phyloP scores from a whole-genome alignment of 2,797 vertebrate genomes.

The Huso huso region DNA sequence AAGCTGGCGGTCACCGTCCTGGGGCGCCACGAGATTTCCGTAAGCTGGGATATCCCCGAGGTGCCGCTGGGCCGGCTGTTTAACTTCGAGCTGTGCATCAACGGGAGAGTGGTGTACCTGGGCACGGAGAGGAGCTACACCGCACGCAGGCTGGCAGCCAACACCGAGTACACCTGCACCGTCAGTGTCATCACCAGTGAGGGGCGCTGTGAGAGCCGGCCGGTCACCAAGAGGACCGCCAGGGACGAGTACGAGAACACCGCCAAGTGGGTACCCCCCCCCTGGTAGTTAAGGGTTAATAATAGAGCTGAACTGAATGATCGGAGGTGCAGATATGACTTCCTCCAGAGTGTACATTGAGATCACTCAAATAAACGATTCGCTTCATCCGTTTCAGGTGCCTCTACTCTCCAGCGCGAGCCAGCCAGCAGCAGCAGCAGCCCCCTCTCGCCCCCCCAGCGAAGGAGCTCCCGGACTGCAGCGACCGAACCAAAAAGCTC shows the following conservation, averaged over 20 bases:
- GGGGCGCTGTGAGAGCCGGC: conserved; percentile 37
- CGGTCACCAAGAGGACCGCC: conserved; percentile 37
- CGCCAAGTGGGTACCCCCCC: conserved; percentile 24
- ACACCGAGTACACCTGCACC: conserved; percentile 37
- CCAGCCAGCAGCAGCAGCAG: conserved; percentile 8
- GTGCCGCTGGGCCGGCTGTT: conserved; percentile 36
- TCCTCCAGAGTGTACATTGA: background rate
- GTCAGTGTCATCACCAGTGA: conserved; percentile 43
- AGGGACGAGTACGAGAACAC: conserved; percentile 31
- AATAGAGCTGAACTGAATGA: background rate
- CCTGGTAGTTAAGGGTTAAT: background rate
- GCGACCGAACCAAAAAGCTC: conserved; percentile 16
- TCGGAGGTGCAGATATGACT: too few relatives aligned
- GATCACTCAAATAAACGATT: too few relatives aligned
- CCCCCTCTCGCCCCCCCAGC: conserved; percentile 3
- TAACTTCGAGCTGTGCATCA: conserved; percentile 44
- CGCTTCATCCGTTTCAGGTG: conserved; percentile 14
- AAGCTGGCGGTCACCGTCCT: conserved; percentile 29
- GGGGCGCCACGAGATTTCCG: conserved; percentile 38
- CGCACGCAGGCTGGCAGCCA: conserved; percentile 29
- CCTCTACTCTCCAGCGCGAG: conserved; percentile 23
- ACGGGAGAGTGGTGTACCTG: conserved; percentile 36
- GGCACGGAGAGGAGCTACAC: conserved; percentile 31
- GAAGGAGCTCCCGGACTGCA: conserved; percentile 9
- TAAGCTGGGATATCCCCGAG: conserved; percentile 36